A percentile compares a stretch with the other conserved stretches of the same genome.
Evolutionary conservation across 2,797 vertebrate species (phyloP).

Genomic region (Fratercula arctica): DNA sequence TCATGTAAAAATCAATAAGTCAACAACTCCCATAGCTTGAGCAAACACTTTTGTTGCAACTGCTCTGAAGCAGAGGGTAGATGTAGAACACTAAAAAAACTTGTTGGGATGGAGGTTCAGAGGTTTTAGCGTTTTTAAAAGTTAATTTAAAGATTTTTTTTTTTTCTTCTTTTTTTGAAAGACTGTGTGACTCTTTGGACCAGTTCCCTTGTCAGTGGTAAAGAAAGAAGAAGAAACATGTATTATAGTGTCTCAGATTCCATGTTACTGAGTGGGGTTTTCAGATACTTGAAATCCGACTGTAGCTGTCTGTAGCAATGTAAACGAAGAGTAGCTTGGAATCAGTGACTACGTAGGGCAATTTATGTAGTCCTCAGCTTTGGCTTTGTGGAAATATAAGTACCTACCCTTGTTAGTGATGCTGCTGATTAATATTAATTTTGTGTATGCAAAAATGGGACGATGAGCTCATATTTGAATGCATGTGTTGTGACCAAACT

Average conservation of each 20-base stretch:
- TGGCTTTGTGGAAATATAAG: not conserved
- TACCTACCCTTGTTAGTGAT: not conserved
- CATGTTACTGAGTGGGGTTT: not conserved
- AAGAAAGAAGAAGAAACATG: not conserved
- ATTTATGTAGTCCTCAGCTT: not conserved
- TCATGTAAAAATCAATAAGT: not conserved
- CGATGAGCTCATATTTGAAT: not conserved
- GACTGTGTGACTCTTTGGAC: not conserved
- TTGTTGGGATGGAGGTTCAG: not conserved
- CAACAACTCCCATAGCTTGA: not conserved
- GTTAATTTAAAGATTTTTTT: not conserved
- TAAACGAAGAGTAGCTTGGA: not conserved
- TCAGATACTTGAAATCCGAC: not conserved
- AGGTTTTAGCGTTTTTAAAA: not conserved
- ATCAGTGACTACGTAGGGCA: rapidly evolving
- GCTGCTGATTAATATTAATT: not conserved
- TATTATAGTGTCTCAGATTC: not conserved
- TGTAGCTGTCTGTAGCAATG: not conserved
- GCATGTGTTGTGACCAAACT: not conserved
- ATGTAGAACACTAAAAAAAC: not conserved
- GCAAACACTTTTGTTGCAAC: not conserved
- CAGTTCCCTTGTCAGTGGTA: not conserved
- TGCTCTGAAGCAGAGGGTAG: not conserved
- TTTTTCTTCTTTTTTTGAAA: not conserved
- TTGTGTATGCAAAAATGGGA: not conserved